Percentiles rank a stretch among this genome's conserved stretches.
These are phyloP conservation scores for Vulpes ferrilata DNA, from an alignment of 2,113 vertebrate genomes.

Conservation along the genomic window DNA sequence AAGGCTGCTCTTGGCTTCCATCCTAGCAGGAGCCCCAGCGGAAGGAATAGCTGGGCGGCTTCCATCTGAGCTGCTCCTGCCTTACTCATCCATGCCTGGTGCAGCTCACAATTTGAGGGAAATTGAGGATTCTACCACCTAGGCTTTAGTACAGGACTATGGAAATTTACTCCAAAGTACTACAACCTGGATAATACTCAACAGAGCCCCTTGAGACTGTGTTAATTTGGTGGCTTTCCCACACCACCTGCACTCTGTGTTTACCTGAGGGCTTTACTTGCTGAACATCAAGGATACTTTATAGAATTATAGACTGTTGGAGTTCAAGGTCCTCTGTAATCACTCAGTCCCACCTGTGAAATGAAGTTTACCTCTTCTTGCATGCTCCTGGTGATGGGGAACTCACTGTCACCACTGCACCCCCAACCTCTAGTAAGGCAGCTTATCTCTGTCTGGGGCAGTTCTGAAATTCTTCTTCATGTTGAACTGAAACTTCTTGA, in stretches of 20 bases:
- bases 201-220: not conserved
- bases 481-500: not conserved
- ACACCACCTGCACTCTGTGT: not conserved
- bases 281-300: not conserved
- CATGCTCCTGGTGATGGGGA: not conserved
- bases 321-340: not conserved
- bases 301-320: not conserved
- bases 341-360: not conserved
- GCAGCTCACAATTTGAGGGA: not conserved
- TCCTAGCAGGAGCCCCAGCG: not conserved
- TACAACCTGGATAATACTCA: not conserved
- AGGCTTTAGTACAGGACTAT: not conserved
- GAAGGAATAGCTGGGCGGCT: not conserved
- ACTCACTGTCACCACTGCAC: not conserved
- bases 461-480: not conserved
- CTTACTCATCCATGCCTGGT: not conserved
- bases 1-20: not conserved
- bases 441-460: not conserved
- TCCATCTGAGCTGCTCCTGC: not conserved
- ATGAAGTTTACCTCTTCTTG: not conserved
- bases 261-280: not conserved
- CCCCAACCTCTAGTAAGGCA: not conserved
- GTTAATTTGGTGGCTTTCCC: not conserved
- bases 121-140: not conserved
- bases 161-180: not conserved